Evolutionary conservation across 2,797 vertebrate genomes (phyloP), one percentile per base, ranked within the genome.

Genomic region (Erpetoichthys calabaricus): DNA sequence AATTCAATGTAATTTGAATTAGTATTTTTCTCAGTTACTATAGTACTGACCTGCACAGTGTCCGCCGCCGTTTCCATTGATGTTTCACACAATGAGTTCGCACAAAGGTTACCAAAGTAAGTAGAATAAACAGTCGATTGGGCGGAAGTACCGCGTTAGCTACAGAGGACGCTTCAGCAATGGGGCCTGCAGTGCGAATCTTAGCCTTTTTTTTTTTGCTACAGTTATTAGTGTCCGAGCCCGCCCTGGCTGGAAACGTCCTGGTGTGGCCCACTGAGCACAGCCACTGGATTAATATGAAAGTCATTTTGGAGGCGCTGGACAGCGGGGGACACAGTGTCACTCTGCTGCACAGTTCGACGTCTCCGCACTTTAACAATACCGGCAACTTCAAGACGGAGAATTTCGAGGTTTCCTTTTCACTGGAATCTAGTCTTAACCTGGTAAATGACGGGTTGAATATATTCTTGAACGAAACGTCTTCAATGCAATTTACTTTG

Each of bases 231-330:
- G 74, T 45, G 46, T 71, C 66, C 56, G 61, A 45, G 1, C 1
- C 5, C 2, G 59, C 55, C 2, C 66, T 45, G 1, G 64, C 70
- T 8, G 76, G 77, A 3, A 81, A 67, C 6, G 74, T 85, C 56
- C 69, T 88, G 45, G 83, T 80, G 41, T 71, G 85, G 66, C 82
- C 86, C 1, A 69, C 71, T 0, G 79, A 87, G 7, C 70, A 61
- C 25, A 89, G 83, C 55, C 84, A 88, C 10, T 88, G 84, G 82
- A 57, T 82, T 58, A 89, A 87, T 44, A 8, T 84, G 45, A 80
- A 73, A 50, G 63, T 8, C 9, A 53, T 88, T 56, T 60, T 87
- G 58, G 78, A 84, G 42, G 68, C 72, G 51, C 75, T 84, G 0
- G 1, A 69, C 47, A 63, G 60, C 5, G 74, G 64, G 8, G 78